Conservation (phyloP, 23 tunicate genomes). For the Halocynthia aurantium region DNA sequence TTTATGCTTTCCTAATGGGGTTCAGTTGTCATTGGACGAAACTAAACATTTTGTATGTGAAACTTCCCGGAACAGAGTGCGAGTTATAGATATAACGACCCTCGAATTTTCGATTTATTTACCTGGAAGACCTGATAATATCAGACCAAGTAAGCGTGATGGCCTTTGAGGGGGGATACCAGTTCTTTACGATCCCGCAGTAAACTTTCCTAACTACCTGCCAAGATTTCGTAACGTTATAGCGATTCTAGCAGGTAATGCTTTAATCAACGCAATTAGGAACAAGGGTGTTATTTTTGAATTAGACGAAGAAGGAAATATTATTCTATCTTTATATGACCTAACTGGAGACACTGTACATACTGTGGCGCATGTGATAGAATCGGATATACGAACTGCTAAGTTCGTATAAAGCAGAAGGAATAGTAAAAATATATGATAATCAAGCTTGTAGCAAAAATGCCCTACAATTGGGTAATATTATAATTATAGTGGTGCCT, state of each 20-base stretch:
- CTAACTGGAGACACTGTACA: not conserved
- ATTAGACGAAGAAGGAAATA: not conserved
- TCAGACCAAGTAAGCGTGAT: constrained; percentile 3
- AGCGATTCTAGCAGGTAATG: not conserved
- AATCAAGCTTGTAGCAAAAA: no score
- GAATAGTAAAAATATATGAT: no score
- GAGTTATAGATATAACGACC: not conserved
- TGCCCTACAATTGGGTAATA: no score
- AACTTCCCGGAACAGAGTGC: not conserved
- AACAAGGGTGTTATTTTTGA: constrained; percentile 6
- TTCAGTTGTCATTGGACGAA: not conserved
- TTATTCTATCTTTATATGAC: not conserved
- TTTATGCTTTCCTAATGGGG: constrained; percentile 16
- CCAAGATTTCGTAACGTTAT: constrained; percentile 3
- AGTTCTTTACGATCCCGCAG: not conserved
- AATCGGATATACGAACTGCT: not conserved
- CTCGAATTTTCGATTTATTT: not conserved
- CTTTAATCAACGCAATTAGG: no score
- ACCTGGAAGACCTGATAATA: constrained; percentile 18
- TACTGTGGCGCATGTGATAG: not conserved
- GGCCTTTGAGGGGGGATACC: constrained; percentile 16
- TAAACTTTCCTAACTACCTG: not conserved
- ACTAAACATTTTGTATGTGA: constrained; percentile 2
- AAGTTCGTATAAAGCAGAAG: no score
- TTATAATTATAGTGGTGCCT: no score